Conservation (phyloP, 2,113 vertebrate genomes). For the Silurus glanis region DNA sequence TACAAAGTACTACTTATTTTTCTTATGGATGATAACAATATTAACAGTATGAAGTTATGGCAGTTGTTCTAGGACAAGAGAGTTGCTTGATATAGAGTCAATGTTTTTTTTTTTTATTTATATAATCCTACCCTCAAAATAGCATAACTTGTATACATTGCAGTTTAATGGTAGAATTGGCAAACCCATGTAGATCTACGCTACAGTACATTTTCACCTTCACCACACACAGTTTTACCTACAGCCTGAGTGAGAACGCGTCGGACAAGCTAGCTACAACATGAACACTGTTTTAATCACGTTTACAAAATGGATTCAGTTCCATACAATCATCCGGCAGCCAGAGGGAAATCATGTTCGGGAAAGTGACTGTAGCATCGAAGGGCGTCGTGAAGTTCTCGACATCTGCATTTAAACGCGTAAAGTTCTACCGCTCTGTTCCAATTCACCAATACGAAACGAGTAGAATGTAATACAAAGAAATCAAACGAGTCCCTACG, state of each 20-base stretch:
- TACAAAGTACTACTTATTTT: slow-evolving; percentile 83
- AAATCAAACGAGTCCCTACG: not conserved
- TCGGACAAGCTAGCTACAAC: not conserved
- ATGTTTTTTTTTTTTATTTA: not conserved
- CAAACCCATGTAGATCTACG: not conserved
- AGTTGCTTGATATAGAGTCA: slow-evolving; percentile 55
- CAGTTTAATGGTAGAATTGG: not conserved
- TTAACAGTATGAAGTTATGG: slow-evolving; percentile 67
- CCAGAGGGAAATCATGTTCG: not conserved
- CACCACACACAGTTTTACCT: not conserved
- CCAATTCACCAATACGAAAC: not conserved
- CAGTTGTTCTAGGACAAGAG: slow-evolving; percentile 72
- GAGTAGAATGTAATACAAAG: not conserved
- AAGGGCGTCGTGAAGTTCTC: not conserved
- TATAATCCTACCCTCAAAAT: slow-evolving; percentile 16
- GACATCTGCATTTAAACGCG: not conserved
- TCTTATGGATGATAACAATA: slow-evolving; percentile 84
- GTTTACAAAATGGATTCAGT: not conserved
- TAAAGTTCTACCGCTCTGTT: not conserved
- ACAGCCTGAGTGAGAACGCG: not conserved
- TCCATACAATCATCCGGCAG: not conserved
- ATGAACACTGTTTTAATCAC: not conserved
- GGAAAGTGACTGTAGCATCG: not conserved
- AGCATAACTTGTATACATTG: slow-evolving; percentile 17
- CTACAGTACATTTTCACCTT: not conserved